phyloP scores from a whole-genome alignment of 2,113 vertebrate genomes.

The Glareola pratincola region DNA sequence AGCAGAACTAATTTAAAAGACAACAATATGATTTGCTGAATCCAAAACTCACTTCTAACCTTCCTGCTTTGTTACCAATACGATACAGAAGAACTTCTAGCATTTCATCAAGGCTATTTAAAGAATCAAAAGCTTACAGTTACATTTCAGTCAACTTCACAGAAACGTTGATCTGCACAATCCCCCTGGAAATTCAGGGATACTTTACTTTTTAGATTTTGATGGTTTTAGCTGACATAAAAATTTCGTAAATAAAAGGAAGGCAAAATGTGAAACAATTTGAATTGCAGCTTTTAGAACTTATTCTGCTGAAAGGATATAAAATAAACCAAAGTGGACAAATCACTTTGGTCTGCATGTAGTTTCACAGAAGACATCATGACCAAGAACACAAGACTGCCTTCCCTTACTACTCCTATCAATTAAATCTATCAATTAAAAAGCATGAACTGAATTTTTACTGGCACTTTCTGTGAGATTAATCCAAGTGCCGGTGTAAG shows the following conservation, averaged over 20 bases:
- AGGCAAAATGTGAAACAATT: neutral
- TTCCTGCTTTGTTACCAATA: neutral
- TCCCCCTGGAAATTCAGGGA: neutral
- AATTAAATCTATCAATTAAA: neutral
- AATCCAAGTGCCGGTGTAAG: neutral
- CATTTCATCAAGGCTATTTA: neutral
- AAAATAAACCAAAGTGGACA: neutral
- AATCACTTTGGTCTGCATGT: neutral
- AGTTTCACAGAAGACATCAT: neutral
- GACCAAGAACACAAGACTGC: neutral
- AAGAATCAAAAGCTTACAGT: neutral
- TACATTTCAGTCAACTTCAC: neutral
- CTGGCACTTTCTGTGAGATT: neutral
- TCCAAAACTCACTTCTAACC: neutral
- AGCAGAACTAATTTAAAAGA: constrained; percentile 18
- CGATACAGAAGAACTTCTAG: neutral
- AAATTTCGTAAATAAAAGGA: neutral
- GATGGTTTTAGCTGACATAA: neutral
- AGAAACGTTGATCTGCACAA: neutral
- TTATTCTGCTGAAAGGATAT: neutral
- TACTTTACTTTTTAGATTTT: neutral
- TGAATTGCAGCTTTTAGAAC: neutral
- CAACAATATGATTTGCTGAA: neutral
- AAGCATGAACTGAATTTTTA: neutral
- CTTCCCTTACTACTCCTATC: neutral